These are phyloP conservation scores for Acanthosepion lycidas DNA, from an alignment of 2,888 invertebrate genomes.

Conservation along the genomic window DNA sequence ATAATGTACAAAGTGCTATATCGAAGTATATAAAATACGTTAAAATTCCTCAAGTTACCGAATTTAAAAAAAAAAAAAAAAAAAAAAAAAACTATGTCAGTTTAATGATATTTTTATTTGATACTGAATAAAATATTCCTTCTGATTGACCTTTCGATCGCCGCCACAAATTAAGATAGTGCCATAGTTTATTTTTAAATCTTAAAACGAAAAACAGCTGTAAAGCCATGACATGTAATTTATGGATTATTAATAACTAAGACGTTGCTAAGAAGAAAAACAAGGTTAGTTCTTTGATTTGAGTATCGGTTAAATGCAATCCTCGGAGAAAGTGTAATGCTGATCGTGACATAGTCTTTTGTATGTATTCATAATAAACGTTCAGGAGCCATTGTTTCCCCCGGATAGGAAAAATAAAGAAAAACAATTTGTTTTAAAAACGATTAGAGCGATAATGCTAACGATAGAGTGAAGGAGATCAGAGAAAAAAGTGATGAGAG, in stretches of 20 bases:
- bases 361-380: not conserved
- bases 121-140: not conserved
- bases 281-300: not conserved
- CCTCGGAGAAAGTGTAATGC: not conserved
- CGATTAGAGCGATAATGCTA: too few relatives aligned
- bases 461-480: not conserved
- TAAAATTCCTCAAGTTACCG: too few relatives aligned
- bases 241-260: not conserved
- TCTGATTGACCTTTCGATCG: not conserved
- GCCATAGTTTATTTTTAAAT: not conserved
- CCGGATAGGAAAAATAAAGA: not conserved
- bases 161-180: not conserved
- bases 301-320: not conserved
- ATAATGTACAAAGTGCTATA: too few relatives aligned
- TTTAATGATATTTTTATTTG: not conserved
- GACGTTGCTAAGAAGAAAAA: not conserved
- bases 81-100: too few relatives aligned
- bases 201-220: not conserved
- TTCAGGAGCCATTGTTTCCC: not conserved
- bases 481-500: not conserved
- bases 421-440: not conserved
- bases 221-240: not conserved
- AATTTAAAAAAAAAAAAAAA: too few relatives aligned
- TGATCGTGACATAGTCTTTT: constrained; percentile 7
- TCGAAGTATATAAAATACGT: too few relatives aligned